Evolutionary conservation across 2,113 vertebrate genomes (phyloP), one percentile per base, ranked within the genome.

Genomic region (Saccopteryx bilineata): DNA sequence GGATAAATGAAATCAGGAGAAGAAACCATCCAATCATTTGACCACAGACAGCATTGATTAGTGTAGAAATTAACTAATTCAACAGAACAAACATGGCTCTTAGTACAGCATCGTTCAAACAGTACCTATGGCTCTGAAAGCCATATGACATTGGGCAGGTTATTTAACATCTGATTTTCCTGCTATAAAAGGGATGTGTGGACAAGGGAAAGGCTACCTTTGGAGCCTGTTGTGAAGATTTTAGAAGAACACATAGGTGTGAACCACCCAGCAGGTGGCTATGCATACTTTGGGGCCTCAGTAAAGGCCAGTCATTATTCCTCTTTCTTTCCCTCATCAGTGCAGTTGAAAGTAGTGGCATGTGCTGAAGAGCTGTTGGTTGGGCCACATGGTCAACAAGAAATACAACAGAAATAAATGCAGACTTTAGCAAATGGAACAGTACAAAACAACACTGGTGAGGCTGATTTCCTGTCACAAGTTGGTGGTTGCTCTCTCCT

Each of bases 401-500:
- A 65, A 84, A 60, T 39, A 58, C 28, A 74, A 21, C 84, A 7
- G 61, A 88, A 88, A 46, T 71, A 96, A 89, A 71, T 39, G 61
- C 82, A 66, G 72, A 87, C 94, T 79, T 91, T 26, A 71, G 33
- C 39, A 83, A 88, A 94, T 5, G 91, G 63, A 90, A 63, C 46
- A 72, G n/a, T 81, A 24, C 31, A 33, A 11, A 76, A 58, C 0
- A 65, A 23, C 5, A 18, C 92, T 54, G 85, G 24, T 28, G 56
- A 4, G 5, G 39, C 17, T 88, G 52, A 63, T 79, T 87, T 88
- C 54, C 50, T 56, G 54, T 61, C 76, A 75, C 46, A 56, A 21
- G 80, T 54, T 63, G 39, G 33, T 60, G 72, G 63, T 52, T 89
- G 7, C 18, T 90, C 12, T 76, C 78, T 58, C 63, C 80, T 17